These are phyloP conservation scores for Falco concolor DNA, from an alignment of 2,797 vertebrate species.

Conservation along the genomic window DNA sequence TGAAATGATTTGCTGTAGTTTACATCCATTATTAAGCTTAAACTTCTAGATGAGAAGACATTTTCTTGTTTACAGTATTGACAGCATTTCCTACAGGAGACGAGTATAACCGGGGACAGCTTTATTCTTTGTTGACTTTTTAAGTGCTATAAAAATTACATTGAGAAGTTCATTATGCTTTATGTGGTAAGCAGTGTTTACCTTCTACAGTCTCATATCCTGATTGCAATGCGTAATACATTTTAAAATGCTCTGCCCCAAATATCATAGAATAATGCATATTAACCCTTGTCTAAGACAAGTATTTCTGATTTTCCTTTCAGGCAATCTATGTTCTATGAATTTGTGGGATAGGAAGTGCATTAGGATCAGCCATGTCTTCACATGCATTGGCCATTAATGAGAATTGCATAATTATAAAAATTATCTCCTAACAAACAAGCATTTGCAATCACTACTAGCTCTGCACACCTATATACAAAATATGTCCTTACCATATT, in stretches of 20 bases:
- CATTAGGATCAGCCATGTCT: not conserved
- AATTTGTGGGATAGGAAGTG: not conserved
- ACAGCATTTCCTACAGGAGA: not conserved
- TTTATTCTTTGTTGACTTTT: not conserved
- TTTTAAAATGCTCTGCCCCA: not conserved
- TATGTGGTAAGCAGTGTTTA: not conserved
- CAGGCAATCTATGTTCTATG: not conserved
- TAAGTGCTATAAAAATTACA: not conserved
- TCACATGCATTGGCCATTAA: not conserved
- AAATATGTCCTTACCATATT: not conserved
- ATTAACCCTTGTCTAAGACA: not conserved
- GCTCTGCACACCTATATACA: not conserved
- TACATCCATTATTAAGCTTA: not conserved
- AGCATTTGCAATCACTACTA: not conserved
- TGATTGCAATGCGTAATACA: not conserved
- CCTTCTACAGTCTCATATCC: not conserved
- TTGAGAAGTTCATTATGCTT: not conserved
- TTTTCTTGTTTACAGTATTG: not conserved
- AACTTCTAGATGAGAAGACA: not conserved
- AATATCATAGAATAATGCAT: not conserved
- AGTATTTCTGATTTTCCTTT: not conserved
- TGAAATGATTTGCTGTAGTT: not conserved
- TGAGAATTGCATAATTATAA: not conserved
- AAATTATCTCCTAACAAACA: not conserved
- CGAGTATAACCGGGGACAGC: not conserved